Conservation (phyloP, 2,797 vertebrate species). For the Poeciliopsis gracilis region DNA sequence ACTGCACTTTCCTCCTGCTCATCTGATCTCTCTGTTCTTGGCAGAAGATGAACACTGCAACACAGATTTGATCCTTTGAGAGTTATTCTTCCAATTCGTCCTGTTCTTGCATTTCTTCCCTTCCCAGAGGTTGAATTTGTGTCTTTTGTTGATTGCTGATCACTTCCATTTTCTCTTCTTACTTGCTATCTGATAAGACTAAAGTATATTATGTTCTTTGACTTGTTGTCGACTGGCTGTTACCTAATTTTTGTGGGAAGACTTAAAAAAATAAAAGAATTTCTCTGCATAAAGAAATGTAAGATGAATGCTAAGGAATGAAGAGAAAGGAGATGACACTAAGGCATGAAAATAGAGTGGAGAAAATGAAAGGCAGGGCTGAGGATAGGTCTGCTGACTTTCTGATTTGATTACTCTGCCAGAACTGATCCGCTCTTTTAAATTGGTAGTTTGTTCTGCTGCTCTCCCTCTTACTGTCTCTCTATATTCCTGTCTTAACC, state of each 20-base stretch:
- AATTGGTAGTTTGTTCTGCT: slow-evolving; percentile 57
- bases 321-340: slow-evolving; percentile 54
- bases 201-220: slow-evolving; percentile 11
- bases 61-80: slow-evolving; percentile 5
- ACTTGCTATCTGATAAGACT: slow-evolving; percentile 13
- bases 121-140: background rate
- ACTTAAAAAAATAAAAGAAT: slow-evolving; percentile 52
- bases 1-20: slow-evolving; percentile 59
- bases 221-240: slow-evolving; percentile 26
- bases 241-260: slow-evolving; percentile 38
- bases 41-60: background rate
- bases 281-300: slow-evolving; percentile 37
- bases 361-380: slow-evolving; percentile 46
- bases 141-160: slow-evolving; percentile 19
- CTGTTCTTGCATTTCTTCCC: background rate
- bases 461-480: slow-evolving; percentile 24
- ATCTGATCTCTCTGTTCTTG: slow-evolving; percentile 51
- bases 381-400: slow-evolving; percentile 66
- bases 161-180: slow-evolving; percentile 7
- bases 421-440: slow-evolving; percentile 70
- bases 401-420: slow-evolving; percentile 75
- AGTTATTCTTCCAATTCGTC: background rate
- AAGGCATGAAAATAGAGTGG: slow-evolving; percentile 44
- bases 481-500: slow-evolving; percentile 30
- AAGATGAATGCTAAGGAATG: slow-evolving; percentile 39